Conservation (phyloP, 1,140 invertebrate species). For the Ptiloglossa arizonensis region DNA sequence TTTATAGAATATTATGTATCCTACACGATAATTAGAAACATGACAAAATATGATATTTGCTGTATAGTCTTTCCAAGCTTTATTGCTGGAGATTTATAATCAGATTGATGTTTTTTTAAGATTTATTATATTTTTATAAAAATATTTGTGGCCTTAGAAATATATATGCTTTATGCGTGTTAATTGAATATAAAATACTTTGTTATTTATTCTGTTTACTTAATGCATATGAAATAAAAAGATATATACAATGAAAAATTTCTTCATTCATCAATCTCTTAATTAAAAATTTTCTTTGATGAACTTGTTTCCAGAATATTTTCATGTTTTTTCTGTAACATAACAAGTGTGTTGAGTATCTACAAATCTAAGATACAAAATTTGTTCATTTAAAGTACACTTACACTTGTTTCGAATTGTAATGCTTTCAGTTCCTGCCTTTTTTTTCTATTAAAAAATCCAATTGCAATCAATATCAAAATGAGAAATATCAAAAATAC, state of each 20-base stretch:
- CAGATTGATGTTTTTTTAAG: slow-evolving; percentile 46
- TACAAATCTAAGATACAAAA: background rate
- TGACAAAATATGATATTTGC: slow-evolving; percentile 20
- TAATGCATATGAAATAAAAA: slow-evolving; percentile 30
- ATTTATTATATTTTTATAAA: slow-evolving; percentile 67
- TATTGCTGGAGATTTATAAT: slow-evolving; percentile 17
- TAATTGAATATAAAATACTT: slow-evolving; percentile 17
- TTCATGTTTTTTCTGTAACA: slow-evolving; percentile 39
- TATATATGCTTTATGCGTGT: slow-evolving; percentile 30
- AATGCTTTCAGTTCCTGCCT: slow-evolving; percentile 72
- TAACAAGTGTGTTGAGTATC: slow-evolving; percentile 32
- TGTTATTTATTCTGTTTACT: slow-evolving; percentile 45
- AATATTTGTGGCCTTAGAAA: slow-evolving; percentile 44
- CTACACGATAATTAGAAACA: background rate
- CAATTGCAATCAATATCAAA: slow-evolving; percentile 74
- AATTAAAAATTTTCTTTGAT: slow-evolving; percentile 45
- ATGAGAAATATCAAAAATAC: slow-evolving; percentile 71
- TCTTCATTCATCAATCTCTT: slow-evolving; percentile 22
- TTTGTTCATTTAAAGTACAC: slow-evolving; percentile 17
- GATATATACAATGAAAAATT: slow-evolving; percentile 25
- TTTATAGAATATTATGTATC: slow-evolving; percentile 23
- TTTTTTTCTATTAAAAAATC: slow-evolving; percentile 77
- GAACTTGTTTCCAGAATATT: slow-evolving; percentile 51
- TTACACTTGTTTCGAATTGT: slow-evolving; percentile 56
- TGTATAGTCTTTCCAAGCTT: slow-evolving; percentile 29